A percentile compares a stretch with the other conserved stretches of the same genome.
phyloP scores from a whole-genome alignment of 1,140 invertebrate genomes.

The Drosophila azteca region DNA sequence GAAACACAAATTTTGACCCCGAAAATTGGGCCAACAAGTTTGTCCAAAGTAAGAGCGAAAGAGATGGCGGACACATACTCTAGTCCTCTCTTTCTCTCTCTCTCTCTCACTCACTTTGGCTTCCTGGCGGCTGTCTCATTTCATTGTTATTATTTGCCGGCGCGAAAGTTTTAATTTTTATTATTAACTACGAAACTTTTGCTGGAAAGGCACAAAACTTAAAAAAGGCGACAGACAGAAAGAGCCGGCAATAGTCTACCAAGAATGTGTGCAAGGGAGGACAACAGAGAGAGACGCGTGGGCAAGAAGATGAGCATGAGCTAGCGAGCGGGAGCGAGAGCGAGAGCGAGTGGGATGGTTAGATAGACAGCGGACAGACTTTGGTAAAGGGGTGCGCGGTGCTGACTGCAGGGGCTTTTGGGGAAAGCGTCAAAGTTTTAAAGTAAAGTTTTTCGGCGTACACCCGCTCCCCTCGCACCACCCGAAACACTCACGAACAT shows the following conservation, averaged over 20 bases:
- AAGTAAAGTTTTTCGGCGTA: constrained; percentile 79
- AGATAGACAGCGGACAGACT: constrained; percentile 64
- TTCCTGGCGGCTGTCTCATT: constrained; percentile 55
- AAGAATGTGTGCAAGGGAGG: no score
- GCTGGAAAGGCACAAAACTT: constrained; percentile 70
- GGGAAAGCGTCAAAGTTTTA: constrained; percentile 68
- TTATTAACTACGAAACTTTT: constrained; percentile 82
- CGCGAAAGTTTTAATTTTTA: constrained; percentile 83
- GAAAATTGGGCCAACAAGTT: constrained; percentile 54
- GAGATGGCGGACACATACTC: constrained; percentile 25
- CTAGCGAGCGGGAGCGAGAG: constrained; percentile 22
- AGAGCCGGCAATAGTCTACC: constrained; percentile 7
- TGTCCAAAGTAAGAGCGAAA: constrained; percentile 4
- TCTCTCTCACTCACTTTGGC: constrained; percentile 4
- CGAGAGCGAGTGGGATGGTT: constrained; percentile 26
- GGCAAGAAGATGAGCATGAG: constrained; percentile 9
- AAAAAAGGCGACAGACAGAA: constrained; percentile 74
- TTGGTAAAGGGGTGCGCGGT: constrained; percentile 39
- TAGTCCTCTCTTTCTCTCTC: neutral
- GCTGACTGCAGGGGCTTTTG: no score
- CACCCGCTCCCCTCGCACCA: constrained; percentile 13
- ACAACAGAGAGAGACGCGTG: neutral
- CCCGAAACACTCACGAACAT: neutral
- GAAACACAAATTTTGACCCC: constrained; percentile 50
- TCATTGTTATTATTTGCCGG: constrained; percentile 79